Conservation (phyloP, 2,113 vertebrate species). For the Merops nubicus region DNA sequence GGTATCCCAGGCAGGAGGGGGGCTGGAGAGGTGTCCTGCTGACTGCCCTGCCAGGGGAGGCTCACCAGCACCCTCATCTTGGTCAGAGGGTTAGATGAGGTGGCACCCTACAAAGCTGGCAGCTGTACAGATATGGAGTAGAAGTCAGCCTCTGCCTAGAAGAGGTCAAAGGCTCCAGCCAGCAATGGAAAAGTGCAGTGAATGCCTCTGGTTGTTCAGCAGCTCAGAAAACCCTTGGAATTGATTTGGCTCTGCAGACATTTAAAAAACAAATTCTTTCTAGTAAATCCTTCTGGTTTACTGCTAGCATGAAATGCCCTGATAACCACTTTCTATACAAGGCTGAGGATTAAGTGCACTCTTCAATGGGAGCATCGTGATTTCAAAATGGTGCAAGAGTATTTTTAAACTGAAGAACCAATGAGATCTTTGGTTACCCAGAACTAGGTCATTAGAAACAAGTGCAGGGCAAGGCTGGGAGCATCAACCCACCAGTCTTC, state of each 20-base stretch:
- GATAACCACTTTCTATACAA: background rate
- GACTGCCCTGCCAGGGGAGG: background rate
- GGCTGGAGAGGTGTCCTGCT: background rate
- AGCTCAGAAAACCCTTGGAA: constrained; percentile 36
- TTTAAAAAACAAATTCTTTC: constrained; percentile 7
- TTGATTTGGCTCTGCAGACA: constrained; percentile 3
- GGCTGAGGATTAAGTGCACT: background rate
- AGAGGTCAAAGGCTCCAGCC: background rate
- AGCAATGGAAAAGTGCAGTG: background rate
- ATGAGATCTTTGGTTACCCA: background rate
- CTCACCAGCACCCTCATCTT: background rate
- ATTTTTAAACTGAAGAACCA: background rate
- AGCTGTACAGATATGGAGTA: background rate
- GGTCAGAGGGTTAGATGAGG: background rate
- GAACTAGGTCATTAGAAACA: background rate
- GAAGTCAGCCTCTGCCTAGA: background rate
- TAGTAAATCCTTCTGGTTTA: constrained; percentile 19
- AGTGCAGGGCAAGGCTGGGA: background rate
- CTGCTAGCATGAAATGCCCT: background rate
- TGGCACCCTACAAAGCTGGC: background rate
- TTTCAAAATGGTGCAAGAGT: background rate
- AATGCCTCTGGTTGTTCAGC: constrained; percentile 27
- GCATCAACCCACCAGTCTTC: background rate
- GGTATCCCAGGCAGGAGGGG: background rate
- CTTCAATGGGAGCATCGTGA: background rate